Conservation (phyloP, 2,888 invertebrate genomes). For the Nemotelus pantherinus region DNA sequence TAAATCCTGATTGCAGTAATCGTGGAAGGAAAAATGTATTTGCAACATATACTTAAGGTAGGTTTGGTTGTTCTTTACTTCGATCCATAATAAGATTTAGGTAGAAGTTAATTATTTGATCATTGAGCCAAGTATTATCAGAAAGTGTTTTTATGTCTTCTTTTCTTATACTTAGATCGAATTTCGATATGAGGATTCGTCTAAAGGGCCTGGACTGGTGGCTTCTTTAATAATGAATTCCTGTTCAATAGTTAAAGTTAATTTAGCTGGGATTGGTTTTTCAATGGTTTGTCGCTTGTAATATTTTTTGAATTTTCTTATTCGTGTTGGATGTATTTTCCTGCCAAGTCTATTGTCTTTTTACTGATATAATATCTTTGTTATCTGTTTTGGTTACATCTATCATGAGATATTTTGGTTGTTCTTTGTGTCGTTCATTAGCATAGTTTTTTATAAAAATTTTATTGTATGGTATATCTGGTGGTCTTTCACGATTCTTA, state of each 20-base stretch:
- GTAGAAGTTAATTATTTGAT: not conserved
- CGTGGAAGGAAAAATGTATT: no score
- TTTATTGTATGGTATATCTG: not conserved
- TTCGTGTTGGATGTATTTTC: no score
- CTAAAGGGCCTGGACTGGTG: no score
- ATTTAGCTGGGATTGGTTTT: not conserved
- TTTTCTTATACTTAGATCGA: not conserved
- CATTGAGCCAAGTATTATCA: no score
- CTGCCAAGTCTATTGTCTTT: not conserved
- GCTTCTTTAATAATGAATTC: not conserved
- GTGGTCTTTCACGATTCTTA: not conserved
- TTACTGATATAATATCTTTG: not conserved
- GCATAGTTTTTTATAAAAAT: not conserved
- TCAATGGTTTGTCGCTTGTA: not conserved
- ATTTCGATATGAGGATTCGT: no score
- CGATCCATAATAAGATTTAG: no score
- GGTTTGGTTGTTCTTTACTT: no score
- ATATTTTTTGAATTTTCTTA: not conserved
- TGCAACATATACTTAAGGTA: no score
- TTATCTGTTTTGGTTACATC: not conserved
- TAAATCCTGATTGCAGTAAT: no score
- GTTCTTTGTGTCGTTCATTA: not conserved
- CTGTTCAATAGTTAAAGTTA: not conserved
- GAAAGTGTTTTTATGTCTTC: not conserved
- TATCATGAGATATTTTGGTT: not conserved